These are phyloP conservation scores for Athripsodes cinereus DNA, from an alignment of 2,888 invertebrate genomes.

Conservation along the genomic window DNA sequence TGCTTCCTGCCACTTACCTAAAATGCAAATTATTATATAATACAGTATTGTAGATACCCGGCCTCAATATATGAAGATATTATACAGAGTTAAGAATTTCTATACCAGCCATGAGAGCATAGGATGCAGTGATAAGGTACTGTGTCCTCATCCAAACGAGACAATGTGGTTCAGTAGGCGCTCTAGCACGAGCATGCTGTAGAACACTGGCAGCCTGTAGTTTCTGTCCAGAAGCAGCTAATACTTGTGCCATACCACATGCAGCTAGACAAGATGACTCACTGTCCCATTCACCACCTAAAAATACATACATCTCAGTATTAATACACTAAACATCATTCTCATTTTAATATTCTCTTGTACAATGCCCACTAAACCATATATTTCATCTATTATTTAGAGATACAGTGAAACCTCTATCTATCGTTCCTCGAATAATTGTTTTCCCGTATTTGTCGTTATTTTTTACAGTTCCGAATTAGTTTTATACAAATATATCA, in stretches of 20 bases:
- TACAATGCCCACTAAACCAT: no score
- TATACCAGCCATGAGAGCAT: conserved; percentile 21
- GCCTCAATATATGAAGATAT: no score
- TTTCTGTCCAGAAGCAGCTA: conserved; percentile 28
- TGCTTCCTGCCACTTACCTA: conserved; percentile 64
- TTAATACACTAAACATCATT: no score
- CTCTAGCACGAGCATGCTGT: conserved; percentile 37
- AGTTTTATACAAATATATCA: no score
- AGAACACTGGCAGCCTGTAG: conserved; percentile 34
- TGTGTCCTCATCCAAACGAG: conserved; percentile 25
- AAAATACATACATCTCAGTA: conserved; percentile 25
- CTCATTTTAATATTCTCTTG: no score
- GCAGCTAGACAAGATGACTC: conserved; percentile 33
- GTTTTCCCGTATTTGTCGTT: no score
- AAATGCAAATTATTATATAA: conserved; percentile 18
- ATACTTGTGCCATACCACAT: conserved; percentile 38
- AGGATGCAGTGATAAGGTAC: conserved; percentile 23
- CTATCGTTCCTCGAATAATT: no score
- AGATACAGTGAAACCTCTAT: no score
- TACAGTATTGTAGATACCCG: neutral
- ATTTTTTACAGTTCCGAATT: no score
- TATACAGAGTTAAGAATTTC: neutral
- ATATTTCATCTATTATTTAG: no score
- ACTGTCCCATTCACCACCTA: conserved; percentile 24
- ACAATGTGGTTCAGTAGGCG: conserved; percentile 23